Conservation (phyloP, 2,797 vertebrate genomes). For the Thunnus albacares region DNA sequence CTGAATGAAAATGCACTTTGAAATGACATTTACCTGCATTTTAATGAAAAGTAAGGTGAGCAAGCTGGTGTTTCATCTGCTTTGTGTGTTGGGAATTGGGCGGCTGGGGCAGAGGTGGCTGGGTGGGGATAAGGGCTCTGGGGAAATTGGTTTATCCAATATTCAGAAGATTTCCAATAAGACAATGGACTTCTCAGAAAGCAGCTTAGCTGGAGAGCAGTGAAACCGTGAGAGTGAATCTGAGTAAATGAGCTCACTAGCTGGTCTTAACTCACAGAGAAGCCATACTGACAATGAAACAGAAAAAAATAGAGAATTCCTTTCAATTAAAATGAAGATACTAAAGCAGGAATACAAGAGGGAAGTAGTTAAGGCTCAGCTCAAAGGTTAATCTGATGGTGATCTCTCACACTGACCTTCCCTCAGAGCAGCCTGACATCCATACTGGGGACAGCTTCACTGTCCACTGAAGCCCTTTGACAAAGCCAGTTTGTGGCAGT, state of each 20-base stretch:
- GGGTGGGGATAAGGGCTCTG: constrained; percentile 48
- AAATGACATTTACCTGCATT: constrained; percentile 77
- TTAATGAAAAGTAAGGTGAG: constrained; percentile 79
- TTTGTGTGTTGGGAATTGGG: constrained; percentile 52
- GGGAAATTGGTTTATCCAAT: constrained; percentile 78
- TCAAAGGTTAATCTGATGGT: constrained; percentile 80
- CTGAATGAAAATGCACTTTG: constrained; percentile 68
- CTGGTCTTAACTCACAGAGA: constrained; percentile 54
- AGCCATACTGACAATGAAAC: constrained; percentile 51
- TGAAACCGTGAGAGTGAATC: constrained; percentile 64
- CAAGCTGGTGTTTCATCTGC: constrained; percentile 64
- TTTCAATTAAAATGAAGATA: constrained; percentile 73
- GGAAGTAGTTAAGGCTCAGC: constrained; percentile 76
- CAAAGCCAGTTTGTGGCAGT: constrained; percentile 75
- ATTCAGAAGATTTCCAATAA: constrained; percentile 80
- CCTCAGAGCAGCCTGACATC: constrained; percentile 61
- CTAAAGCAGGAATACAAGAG: constrained; percentile 60
- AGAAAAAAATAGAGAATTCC: constrained; percentile 59
- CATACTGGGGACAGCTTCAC: constrained; percentile 67
- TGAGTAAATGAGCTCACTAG: constrained; percentile 76
- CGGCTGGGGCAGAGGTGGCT: constrained; percentile 8
- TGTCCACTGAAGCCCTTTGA: constrained; percentile 70
- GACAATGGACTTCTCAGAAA: constrained; percentile 77
- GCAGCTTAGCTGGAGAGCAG: constrained; percentile 72
- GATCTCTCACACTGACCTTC: constrained; percentile 63